Conservation (phyloP, 2,797 vertebrate species). For the Microctenopoma steveboyesi region DNA sequence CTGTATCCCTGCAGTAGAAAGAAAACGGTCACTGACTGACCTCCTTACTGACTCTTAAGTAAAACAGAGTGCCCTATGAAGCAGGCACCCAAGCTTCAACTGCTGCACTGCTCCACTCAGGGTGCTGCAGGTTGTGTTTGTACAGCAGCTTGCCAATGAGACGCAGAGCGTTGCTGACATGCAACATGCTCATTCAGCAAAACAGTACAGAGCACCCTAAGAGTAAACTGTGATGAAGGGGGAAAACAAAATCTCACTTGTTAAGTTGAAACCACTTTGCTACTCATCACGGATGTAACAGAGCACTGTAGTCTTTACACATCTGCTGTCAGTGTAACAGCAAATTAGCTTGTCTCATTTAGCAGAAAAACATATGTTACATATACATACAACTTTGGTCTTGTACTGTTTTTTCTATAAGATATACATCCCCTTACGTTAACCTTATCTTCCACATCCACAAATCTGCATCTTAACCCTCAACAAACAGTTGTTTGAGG, state of each 20-base stretch:
- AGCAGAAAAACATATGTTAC: too few species aligned
- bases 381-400: too few species aligned
- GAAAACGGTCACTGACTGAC: too few species aligned
- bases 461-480: not conserved
- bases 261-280: slow-evolving; percentile 9
- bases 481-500: not conserved
- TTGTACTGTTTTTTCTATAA: too few species aligned
- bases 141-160: slow-evolving; percentile 37
- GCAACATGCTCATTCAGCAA: slow-evolving; percentile 17
- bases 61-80: slow-evolving; percentile 21
- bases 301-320: not conserved
- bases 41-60: not conserved
- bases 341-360: not conserved
- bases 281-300: not conserved
- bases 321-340: not conserved
- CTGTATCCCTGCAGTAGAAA: not conserved
- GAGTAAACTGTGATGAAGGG: not conserved
- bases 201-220: not conserved
- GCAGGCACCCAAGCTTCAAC: slow-evolving; percentile 19
- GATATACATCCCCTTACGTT: too few species aligned
- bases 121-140: slow-evolving; percentile 15
- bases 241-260: not conserved
- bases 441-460: too few species aligned
- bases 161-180: slow-evolving; percentile 1
- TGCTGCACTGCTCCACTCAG: slow-evolving; percentile 9